Percentiles rank a stretch among this genome's conserved stretches.
Evolutionary conservation across 2,888 invertebrate genomes (phyloP).

Genomic region (Podabrus alpinus): DNA sequence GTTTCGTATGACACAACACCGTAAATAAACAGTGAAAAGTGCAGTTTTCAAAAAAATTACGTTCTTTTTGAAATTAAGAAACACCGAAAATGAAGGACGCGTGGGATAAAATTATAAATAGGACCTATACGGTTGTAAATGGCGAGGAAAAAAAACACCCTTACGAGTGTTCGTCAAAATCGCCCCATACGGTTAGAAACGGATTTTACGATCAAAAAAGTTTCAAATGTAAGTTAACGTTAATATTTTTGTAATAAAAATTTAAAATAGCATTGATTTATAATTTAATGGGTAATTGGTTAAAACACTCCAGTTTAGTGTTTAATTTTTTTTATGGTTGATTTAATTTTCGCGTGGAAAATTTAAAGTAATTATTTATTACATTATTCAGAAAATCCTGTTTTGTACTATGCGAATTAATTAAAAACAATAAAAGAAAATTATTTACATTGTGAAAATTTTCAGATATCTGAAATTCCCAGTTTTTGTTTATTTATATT

Average conservation of each 20-base stretch:
- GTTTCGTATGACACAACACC: neutral
- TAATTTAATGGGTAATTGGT: neutral
- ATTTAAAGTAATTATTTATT: no score
- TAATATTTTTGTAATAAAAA: no score
- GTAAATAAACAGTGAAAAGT: neutral
- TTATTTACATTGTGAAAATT: no score
- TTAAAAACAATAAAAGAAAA: no score
- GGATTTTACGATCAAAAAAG: neutral
- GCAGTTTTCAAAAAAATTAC: no score
- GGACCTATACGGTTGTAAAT: conserved; percentile 46
- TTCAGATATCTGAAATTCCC: no score
- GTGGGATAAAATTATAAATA: conserved; percentile 44
- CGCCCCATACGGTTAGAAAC: neutral
- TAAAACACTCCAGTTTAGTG: neutral
- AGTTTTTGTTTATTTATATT: no score
- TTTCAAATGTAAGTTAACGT: neutral
- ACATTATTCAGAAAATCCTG: no score
- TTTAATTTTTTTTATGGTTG: neutral
- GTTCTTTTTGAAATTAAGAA: neutral
- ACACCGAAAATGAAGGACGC: conserved; percentile 48
- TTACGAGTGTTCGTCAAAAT: neutral
- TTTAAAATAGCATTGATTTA: no score
- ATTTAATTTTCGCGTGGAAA: neutral
- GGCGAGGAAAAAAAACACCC: conserved; percentile 1
- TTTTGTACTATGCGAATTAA: no score